Conservation (phyloP, 1,140 invertebrate genomes). For the Atta texana region DNA sequence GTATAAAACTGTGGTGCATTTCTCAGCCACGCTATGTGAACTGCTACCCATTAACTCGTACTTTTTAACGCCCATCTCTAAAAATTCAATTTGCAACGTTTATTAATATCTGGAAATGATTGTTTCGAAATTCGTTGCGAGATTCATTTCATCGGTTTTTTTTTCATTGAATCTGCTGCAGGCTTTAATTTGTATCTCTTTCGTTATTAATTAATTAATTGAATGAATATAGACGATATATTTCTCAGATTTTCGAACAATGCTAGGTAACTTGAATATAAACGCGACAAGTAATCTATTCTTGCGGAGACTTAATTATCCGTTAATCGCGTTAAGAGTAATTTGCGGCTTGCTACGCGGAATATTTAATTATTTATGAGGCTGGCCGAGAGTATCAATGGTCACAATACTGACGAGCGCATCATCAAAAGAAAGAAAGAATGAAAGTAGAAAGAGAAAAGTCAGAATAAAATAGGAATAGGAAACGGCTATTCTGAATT, state of each 20-base stretch:
- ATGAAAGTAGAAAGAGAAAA: not conserved
- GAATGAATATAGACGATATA: not conserved
- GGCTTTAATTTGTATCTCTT: not conserved
- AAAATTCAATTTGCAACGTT: conserved; percentile 45
- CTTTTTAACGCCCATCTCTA: conserved; percentile 13
- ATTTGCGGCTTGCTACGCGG: conserved; percentile 38
- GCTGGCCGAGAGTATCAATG: conserved; percentile 19
- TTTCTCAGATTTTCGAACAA: not conserved
- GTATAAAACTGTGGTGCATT: conserved; percentile 12
- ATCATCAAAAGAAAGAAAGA: not conserved
- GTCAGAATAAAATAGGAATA: conserved; percentile 19
- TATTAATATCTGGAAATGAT: conserved; percentile 3
- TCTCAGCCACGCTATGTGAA: conserved; percentile 21
- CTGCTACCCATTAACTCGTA: conserved; percentile 26
- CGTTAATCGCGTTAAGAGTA: conserved; percentile 58
- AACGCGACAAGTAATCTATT: conserved; percentile 48
- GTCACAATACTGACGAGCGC: conserved; percentile 9
- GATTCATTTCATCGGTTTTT: not conserved
- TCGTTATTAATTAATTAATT: not conserved
- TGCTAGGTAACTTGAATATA: not conserved
- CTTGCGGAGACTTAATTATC: conserved; percentile 52
- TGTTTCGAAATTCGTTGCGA: not conserved
- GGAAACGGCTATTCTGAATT: conserved; percentile 14
- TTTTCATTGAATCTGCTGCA: not conserved
- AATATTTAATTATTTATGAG: conserved; percentile 63